phyloP scores from a whole-genome alignment of 2,113 vertebrate species.

The Tachysurus vachellii region DNA sequence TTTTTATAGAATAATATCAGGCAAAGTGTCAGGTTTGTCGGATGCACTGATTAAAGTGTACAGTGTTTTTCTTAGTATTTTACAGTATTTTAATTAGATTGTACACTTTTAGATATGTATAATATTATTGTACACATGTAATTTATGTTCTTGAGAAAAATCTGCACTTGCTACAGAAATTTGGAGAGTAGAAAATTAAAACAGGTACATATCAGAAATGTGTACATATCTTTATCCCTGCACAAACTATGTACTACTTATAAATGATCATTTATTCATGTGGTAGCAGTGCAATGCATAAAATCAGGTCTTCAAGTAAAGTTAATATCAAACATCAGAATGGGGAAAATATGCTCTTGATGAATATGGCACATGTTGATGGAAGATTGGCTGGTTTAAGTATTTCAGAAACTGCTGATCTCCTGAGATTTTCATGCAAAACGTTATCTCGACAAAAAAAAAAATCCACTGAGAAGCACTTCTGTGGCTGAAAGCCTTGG shows the following conservation, averaged over 20 bases:
- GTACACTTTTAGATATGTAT: background rate
- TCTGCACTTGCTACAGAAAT: background rate
- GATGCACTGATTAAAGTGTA: background rate
- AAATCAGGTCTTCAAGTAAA: background rate
- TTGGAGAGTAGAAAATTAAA: background rate
- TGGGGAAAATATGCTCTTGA: background rate
- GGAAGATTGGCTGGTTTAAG: background rate
- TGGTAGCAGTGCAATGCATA: background rate
- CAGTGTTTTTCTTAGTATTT: background rate
- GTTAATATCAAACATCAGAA: background rate
- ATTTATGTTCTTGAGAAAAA: background rate
- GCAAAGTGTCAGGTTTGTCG: no score
- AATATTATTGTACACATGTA: background rate
- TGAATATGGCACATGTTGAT: background rate
- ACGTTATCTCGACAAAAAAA: background rate
- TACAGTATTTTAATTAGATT: no score
- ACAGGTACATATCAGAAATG: background rate
- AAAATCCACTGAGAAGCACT: background rate
- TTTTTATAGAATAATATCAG: background rate
- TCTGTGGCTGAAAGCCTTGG: slow-evolving; percentile 4
- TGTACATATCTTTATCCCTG: background rate
- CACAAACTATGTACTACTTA: background rate
- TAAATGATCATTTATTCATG: background rate
- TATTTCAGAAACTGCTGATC: background rate
- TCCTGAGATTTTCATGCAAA: background rate